Evolutionary conservation across 2,113 vertebrate species (phyloP).

Genomic region (Chloropsis hardwickii): DNA sequence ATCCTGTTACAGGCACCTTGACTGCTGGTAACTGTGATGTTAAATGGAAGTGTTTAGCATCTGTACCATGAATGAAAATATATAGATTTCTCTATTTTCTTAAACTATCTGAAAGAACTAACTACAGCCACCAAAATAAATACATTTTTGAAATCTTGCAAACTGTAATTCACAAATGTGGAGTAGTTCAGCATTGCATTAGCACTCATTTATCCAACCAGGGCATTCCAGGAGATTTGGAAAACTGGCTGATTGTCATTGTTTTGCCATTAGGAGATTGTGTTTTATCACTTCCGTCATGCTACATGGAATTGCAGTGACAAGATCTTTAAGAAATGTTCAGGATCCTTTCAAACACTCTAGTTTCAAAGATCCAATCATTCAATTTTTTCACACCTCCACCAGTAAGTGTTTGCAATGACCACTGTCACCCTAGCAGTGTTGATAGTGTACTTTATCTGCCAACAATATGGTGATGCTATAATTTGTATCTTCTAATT

Average conservation of each 20-base stretch:
- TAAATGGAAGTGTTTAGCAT: background rate
- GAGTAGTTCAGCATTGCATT: slow-evolving; percentile 43
- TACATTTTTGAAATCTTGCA: slow-evolving; percentile 68
- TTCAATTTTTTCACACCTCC: background rate
- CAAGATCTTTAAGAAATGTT: background rate
- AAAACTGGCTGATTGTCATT: background rate
- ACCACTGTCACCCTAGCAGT: background rate
- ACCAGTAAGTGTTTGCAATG: background rate
- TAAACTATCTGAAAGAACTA: background rate
- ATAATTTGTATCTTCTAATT: background rate
- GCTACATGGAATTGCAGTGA: slow-evolving; percentile 20
- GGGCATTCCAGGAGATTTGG: slow-evolving; percentile 63
- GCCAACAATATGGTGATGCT: background rate
- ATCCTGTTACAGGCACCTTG: background rate
- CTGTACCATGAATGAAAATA: background rate
- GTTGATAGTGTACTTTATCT: slow-evolving; percentile 5
- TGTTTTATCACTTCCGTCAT: background rate
- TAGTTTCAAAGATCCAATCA: background rate
- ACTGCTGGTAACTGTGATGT: background rate
- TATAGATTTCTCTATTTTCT: background rate
- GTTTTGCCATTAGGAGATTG: background rate
- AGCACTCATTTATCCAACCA: slow-evolving; percentile 60
- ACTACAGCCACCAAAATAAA: slow-evolving; percentile 62
- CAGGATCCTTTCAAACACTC: background rate
- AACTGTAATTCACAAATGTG: slow-evolving; percentile 64